Evolutionary conservation across 2,888 invertebrate genomes (phyloP).

Genomic region (Nematopogon swammerdamellus): DNA sequence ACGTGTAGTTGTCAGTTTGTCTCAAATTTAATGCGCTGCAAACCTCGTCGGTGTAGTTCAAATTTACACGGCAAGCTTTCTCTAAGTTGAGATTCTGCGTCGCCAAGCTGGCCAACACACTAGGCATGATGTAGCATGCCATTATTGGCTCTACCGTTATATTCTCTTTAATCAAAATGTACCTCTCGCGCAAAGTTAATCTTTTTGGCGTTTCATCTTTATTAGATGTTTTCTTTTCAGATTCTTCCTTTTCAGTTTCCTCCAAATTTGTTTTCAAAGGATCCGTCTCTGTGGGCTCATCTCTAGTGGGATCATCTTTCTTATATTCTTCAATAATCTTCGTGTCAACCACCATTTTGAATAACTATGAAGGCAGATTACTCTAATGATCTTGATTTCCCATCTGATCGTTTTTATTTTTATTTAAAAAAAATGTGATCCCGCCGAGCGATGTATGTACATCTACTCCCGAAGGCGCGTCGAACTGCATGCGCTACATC

Average conservation of each 20-base stretch:
- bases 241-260: slow-evolving; percentile 11
- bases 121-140: slow-evolving; percentile 65
- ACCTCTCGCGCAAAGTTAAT: slow-evolving; percentile 24
- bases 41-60: slow-evolving; percentile 64
- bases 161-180: slow-evolving; percentile 42
- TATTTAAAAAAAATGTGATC: too few relatives aligned
- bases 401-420: too few relatives aligned
- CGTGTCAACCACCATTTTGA: not conserved
- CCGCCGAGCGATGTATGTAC: too few relatives aligned
- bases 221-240: slow-evolving; percentile 12
- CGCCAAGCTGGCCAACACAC: slow-evolving; percentile 67
- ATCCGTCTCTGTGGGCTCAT: not conserved
- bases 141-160: slow-evolving; percentile 72
- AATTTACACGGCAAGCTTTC: slow-evolving; percentile 81
- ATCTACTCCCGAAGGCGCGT: too few relatives aligned
- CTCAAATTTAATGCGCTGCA: slow-evolving; percentile 73
- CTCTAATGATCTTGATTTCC: too few relatives aligned
- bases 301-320: not conserved
- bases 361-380: too few relatives aligned
- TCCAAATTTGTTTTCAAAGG: not conserved
- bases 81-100: slow-evolving; percentile 80
- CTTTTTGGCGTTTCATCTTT: slow-evolving; percentile 19
- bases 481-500: too few relatives aligned
- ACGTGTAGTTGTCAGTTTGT: slow-evolving; percentile 59
- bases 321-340: not conserved